Conservation (phyloP, 2,797 vertebrate genomes). For the Brachyalestes nurse region DNA sequence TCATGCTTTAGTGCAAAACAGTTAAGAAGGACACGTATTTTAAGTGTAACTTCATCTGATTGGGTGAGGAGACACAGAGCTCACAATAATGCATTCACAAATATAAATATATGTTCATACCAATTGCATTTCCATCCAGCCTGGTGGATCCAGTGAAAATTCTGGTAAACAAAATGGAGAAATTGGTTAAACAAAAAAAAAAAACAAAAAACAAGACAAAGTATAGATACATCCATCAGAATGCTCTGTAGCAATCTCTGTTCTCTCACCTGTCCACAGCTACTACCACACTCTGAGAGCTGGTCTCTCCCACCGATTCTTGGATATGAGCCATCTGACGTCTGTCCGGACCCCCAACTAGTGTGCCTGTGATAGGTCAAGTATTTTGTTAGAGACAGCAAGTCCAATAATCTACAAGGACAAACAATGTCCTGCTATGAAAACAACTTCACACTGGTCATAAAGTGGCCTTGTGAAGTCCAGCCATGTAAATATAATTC, state of each 20-base stretch:
- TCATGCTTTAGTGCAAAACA: background rate
- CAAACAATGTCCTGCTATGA: conserved; percentile 1
- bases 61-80: background rate
- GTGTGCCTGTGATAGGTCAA: conserved; percentile 79
- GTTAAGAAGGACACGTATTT: background rate
- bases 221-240: background rate
- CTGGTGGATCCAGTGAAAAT: conserved; percentile 96
- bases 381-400: conserved; percentile 21
- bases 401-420: background rate
- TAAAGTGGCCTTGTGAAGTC: background rate
- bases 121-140: conserved; percentile 93
- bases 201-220: background rate
- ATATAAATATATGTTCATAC: conserved; percentile 72
- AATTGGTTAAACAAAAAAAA: conserved; percentile 16
- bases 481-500: background rate
- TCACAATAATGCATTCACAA: background rate
- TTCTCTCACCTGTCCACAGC: conserved; percentile 90
- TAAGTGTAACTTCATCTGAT: background rate
- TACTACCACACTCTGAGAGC: conserved; percentile 96
- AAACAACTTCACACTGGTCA: background rate
- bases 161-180: conserved; percentile 69
- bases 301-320: conserved; percentile 96
- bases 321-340: conserved; percentile 94
- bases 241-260: background rate
- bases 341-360: conserved; percentile 91